phyloP scores from a whole-genome alignment of 2,888 invertebrate genomes.

The Gandaritis pyraliata region DNA sequence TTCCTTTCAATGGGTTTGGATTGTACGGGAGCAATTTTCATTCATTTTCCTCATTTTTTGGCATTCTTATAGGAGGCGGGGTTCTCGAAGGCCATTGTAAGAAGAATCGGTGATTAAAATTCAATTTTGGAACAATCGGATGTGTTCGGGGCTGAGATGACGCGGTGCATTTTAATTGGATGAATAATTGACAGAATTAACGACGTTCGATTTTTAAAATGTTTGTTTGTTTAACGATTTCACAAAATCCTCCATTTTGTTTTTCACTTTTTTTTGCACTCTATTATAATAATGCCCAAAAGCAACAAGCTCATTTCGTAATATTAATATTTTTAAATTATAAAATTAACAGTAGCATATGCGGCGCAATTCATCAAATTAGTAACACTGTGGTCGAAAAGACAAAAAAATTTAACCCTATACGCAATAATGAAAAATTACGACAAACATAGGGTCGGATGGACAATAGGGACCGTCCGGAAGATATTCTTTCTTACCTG shows the following conservation, averaged over 20 bases:
- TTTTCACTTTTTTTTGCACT: too few species aligned
- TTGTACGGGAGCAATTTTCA: conserved; percentile 76
- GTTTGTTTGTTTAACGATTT: conserved; percentile 33
- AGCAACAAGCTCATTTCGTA: too few species aligned
- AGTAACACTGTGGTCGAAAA: conserved; percentile 64
- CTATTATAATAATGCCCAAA: too few species aligned
- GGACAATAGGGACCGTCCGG: conserved; percentile 67
- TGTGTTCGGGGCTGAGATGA: conserved; percentile 68
- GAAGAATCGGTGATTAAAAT: conserved; percentile 83
- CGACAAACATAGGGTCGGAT: conserved; percentile 64
- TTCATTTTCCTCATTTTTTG: conserved; percentile 81
- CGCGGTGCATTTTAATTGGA: conserved; percentile 83
- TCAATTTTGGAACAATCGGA: conserved; percentile 83
- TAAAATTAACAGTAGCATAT: conserved; percentile 53
- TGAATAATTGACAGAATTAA: conserved; percentile 63
- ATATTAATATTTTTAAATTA: not conserved
- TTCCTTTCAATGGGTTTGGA: conserved; percentile 46
- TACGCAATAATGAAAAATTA: conserved; percentile 48
- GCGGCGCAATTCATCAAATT: conserved; percentile 74
- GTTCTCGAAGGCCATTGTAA: conserved; percentile 70
- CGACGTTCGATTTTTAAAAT: conserved; percentile 44
- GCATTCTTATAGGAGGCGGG: conserved; percentile 61
- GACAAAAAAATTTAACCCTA: conserved; percentile 65
- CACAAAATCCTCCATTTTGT: not conserved
- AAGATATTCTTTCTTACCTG: conserved; percentile 74